Conservation (phyloP, 2,113 vertebrate genomes). For the Passer domesticus region DNA sequence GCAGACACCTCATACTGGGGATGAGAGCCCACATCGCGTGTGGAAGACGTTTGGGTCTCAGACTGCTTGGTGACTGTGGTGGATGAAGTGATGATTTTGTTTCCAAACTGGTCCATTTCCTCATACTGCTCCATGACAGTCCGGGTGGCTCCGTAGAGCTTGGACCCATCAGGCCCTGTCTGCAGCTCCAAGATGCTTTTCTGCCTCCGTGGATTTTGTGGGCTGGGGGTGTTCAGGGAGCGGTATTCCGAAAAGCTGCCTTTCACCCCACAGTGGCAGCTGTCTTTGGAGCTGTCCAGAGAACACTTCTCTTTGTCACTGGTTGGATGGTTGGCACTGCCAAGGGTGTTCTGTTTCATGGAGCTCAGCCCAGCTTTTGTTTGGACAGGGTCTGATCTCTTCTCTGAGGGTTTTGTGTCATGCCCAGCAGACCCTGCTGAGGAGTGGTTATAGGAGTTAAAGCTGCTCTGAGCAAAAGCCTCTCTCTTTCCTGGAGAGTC, state of each 20-base stretch:
- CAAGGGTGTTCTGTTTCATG: background rate
- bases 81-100: slow-evolving; percentile 79
- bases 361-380: slow-evolving; percentile 24
- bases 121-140: slow-evolving; percentile 81
- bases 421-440: background rate
- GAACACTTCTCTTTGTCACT: slow-evolving; percentile 19
- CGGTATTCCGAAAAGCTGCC: background rate
- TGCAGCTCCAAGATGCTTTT: slow-evolving; percentile 82
- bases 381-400: background rate
- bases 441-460: slow-evolving; percentile 5
- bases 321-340: background rate
- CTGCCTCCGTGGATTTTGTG: slow-evolving; percentile 69
- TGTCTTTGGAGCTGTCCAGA: slow-evolving; percentile 3
- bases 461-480: slow-evolving; percentile 7
- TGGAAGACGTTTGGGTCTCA: slow-evolving; percentile 65
- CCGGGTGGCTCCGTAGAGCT: slow-evolving; percentile 71
- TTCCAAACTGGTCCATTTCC: slow-evolving; percentile 79
- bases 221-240: slow-evolving; percentile 15
- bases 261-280: slow-evolving; percentile 39
- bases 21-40: slow-evolving; percentile 34
- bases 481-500: slow-evolving; percentile 15
- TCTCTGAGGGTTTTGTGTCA: background rate
- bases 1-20: slow-evolving; percentile 60
- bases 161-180: slow-evolving; percentile 69
- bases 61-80: slow-evolving; percentile 78